Conservation (phyloP, 2,888 invertebrate species). For the Ceramica pisi region DNA sequence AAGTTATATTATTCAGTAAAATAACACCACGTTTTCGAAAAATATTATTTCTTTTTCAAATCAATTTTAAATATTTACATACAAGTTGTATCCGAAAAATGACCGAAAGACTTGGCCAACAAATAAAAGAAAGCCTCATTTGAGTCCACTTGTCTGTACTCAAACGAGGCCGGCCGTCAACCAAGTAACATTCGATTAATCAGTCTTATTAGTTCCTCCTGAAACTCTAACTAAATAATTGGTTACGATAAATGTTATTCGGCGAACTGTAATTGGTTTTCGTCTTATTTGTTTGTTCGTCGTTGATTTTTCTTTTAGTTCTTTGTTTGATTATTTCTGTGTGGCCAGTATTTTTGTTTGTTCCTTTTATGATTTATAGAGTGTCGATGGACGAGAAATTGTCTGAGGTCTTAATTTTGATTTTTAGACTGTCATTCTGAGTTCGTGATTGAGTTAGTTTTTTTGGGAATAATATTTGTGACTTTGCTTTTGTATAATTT, state of each 20-base stretch:
- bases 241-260: constrained; percentile 78
- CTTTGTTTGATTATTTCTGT: constrained; percentile 60
- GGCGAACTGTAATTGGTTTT: constrained; percentile 77
- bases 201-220: constrained; percentile 73
- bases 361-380: constrained; percentile 46
- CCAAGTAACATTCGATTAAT: constrained; percentile 68
- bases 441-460: constrained; percentile 12
- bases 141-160: constrained; percentile 53
- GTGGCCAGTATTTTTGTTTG: constrained; percentile 56
- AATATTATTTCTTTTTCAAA: neutral
- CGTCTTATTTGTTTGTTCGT: constrained; percentile 72
- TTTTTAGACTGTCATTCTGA: constrained; percentile 28
- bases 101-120: neutral
- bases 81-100: neutral
- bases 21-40: neutral
- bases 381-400: constrained; percentile 33
- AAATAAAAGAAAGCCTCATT: constrained; percentile 26
- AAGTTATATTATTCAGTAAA: neutral
- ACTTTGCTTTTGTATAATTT: neutral
- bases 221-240: constrained; percentile 78
- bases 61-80: neutral
- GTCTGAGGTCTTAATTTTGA: constrained; percentile 51
- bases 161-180: constrained; percentile 39
- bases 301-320: constrained; percentile 68
- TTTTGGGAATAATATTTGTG: constrained; percentile 17